phyloP scores from a whole-genome alignment of 2,797 vertebrate species.

The Apodemus agrarius region DNA sequence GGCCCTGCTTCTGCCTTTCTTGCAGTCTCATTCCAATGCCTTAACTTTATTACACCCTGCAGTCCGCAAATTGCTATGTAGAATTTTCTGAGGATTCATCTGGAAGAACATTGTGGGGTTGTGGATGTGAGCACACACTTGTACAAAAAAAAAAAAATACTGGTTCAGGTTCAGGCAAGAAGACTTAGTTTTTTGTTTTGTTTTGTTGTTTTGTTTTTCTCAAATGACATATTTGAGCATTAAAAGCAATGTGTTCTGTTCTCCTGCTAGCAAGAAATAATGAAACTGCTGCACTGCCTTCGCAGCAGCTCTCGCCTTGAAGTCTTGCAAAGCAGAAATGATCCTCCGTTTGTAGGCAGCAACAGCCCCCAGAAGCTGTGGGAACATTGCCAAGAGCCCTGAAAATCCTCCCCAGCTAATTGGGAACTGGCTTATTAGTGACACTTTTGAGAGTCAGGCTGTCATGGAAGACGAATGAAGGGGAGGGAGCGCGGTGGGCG shows the following conservation, averaged over 20 bases:
- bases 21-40: conserved; percentile 75
- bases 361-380: conserved; percentile 79
- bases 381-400: conserved; percentile 84
- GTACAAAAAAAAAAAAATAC: conserved; percentile 82
- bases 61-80: conserved; percentile 79
- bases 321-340: conserved; percentile 79
- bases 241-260: conserved; percentile 83
- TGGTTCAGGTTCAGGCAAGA: conserved; percentile 78
- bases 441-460: conserved; percentile 82
- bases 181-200: conserved; percentile 57
- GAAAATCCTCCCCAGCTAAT: conserved; percentile 75
- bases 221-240: conserved; percentile 83
- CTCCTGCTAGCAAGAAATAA: conserved; percentile 85
- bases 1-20: background rate
- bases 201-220: background rate
- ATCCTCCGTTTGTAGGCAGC: conserved; percentile 80
- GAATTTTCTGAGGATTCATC: conserved; percentile 80
- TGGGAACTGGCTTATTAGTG: conserved; percentile 80
- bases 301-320: conserved; percentile 73
- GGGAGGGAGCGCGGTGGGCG: conserved; percentile 69
- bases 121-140: conserved; percentile 77
- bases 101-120: conserved; percentile 72
- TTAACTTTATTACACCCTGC: conserved; percentile 80
- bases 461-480: conserved; percentile 80
- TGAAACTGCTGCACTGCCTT: conserved; percentile 76